Percentiles rank a stretch among this genome's conserved stretches.
Conservation (phyloP, 1,140 invertebrate species). For the Triops longicaudatus region DNA sequence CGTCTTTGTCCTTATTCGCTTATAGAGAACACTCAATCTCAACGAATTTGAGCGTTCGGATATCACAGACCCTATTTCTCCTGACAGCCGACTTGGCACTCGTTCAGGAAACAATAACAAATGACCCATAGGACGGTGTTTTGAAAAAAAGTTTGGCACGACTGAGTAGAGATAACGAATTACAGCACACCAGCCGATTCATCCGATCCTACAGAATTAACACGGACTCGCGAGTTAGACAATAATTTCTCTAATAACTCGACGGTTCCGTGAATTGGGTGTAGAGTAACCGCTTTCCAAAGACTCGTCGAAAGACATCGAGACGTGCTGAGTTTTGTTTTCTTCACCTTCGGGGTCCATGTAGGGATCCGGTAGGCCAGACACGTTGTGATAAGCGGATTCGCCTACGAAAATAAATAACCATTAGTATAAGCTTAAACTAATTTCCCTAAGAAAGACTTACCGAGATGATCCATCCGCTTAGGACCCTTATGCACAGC, state of each 20-base stretch:
- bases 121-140: not conserved
- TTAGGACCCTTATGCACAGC: constrained; percentile 79
- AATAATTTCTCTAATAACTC: constrained; percentile 89
- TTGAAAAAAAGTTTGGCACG: constrained; percentile 2
- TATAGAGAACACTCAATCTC: constrained; percentile 1
- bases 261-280: constrained; percentile 74
- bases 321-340: constrained; percentile 57
- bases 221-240: constrained; percentile 47
- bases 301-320: constrained; percentile 80
- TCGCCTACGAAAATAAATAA: constrained; percentile 45
- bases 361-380: constrained; percentile 77
- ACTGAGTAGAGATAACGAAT: not conserved
- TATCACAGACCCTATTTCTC: constrained; percentile 8
- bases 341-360: constrained; percentile 58
- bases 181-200: not conserved
- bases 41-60: constrained; percentile 13
- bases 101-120: not conserved
- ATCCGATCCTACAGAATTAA: not conserved
- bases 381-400: constrained; percentile 85
- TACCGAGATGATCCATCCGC: constrained; percentile 53
- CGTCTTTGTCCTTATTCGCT: not conserved
- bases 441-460: constrained; percentile 21
- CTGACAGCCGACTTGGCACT: not conserved
- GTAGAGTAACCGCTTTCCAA: constrained; percentile 86
- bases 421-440: not conserved